phyloP scores from a whole-genome alignment of 2,888 invertebrate genomes.

The Malacosoma neustria region DNA sequence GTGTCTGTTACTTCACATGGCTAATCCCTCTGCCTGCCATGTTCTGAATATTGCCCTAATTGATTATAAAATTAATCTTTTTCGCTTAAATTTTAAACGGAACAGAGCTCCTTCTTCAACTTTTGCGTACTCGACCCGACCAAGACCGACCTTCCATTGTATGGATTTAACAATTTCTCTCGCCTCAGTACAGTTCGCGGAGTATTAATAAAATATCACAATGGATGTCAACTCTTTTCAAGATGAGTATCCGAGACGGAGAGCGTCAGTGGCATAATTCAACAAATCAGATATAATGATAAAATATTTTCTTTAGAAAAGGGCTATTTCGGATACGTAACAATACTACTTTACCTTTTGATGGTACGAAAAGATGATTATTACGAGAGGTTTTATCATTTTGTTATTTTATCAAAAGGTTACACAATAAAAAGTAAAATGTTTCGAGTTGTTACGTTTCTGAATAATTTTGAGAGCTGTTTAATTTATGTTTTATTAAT shows the following conservation, averaged over 20 bases:
- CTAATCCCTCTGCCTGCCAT: constrained; percentile 38
- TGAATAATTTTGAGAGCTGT: too few species aligned
- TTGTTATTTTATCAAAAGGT: constrained; percentile 11
- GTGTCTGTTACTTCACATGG: constrained; percentile 39
- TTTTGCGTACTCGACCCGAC: constrained; percentile 63
- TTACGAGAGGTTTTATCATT: constrained; percentile 19
- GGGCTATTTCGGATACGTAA: constrained; percentile 33
- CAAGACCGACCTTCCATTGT: constrained; percentile 64
- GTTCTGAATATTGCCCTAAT: constrained; percentile 46
- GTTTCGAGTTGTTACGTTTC: too few species aligned
- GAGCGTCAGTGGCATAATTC: constrained; percentile 60
- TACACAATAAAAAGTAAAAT: too few species aligned
- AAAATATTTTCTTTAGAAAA: constrained; percentile 40
- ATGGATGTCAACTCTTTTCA: constrained; percentile 71
- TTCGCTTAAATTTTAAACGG: constrained; percentile 45
- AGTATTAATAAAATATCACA: constrained; percentile 70
- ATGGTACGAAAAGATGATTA: constrained; percentile 20
- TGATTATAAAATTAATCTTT: constrained; percentile 51
- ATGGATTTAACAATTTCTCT: constrained; percentile 66
- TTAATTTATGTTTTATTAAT: too few species aligned
- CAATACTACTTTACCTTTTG: constrained; percentile 27
- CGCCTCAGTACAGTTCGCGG: constrained; percentile 64
- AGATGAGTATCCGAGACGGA: constrained; percentile 61
- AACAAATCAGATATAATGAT: constrained; percentile 48
- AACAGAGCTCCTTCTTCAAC: constrained; percentile 56